Evolutionary conservation across 1,140 invertebrate genomes (phyloP).

Genomic region (Micrasema longulum): DNA sequence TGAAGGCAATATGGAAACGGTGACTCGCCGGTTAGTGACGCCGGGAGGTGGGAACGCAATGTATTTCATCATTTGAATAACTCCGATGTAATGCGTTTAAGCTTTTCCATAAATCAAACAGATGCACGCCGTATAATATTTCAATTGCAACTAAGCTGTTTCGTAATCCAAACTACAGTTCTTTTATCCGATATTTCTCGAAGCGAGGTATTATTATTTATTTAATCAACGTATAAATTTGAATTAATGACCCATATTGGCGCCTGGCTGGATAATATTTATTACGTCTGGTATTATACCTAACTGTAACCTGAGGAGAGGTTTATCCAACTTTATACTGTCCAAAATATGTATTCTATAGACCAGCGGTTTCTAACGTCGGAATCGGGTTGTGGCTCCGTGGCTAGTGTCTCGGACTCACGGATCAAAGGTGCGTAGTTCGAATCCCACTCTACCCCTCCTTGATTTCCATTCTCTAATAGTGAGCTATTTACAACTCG

Average conservation of each 20-base stretch:
- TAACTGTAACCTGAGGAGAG: no score
- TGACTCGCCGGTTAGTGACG: constrained; percentile 27
- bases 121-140: constrained; percentile 21
- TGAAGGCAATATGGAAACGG: no score
- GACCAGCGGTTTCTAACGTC: no score
- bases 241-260: constrained; percentile 7
- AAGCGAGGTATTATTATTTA: neutral
- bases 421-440: no score
- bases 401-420: no score
- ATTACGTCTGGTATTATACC: neutral
- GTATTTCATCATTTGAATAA: constrained; percentile 13
- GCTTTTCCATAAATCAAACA: constrained; percentile 34
- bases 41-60: constrained; percentile 22
- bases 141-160: constrained; percentile 16
- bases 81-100: constrained; percentile 13
- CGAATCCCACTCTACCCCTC: no score
- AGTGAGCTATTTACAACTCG: no score
- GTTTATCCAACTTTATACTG: no score
- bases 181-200: neutral
- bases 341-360: no score
- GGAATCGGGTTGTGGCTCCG: no score
- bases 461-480: no score
- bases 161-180: constrained; percentile 22
- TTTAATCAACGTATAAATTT: constrained; percentile 10
- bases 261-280: neutral